Base-by-base conservation (phyloP, 2,888 invertebrate genomes). In the Cheilosia pagana region DNA sequence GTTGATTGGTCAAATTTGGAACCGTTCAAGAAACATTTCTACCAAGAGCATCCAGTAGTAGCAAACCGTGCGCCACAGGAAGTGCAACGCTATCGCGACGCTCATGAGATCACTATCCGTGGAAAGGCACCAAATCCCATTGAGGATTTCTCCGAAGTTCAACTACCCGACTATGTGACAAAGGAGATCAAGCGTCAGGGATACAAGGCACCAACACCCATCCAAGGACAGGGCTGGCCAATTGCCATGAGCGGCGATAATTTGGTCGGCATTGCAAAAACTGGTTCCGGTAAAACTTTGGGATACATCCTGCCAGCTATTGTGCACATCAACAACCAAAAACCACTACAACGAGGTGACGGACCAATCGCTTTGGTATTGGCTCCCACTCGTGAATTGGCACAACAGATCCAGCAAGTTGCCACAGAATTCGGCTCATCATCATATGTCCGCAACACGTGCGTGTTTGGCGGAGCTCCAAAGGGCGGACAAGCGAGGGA, bases 381-480 rank as follows among this genome's bases (percentile, higher is more conserved):
- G 81, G 97, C 97, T 8, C 96, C 96, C 3, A 96, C 96, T 0
- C 92, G 96, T 87, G 96, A 96, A 90, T 92, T 96, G 74, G 96
- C 96, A 0, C 96, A 96, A 89, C 96, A 97, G 91, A 97, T 97
- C 79, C 95, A 95, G 90, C 95, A 96, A 91, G 97, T 98, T 28
- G 96, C 96, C 3, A 93, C 94, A 25, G 96, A 96, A 88, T 98
- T 97, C 92, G 97, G 97, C 1, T 94, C 95, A 71, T 92, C 95
- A 12, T 95, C 96, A 0, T 95, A 96, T 90, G 95, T 97, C 5
- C 94, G 96, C 50, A 96, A 96, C 90, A 96, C 96, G 0, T 98
- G 98, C 90, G 95, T 97, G 16, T 98, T 97, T 92, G 98, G 98
- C 81, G 98, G 98, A 43, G 97, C 98, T 10, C 96, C 97, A 1